Conservation (phyloP, 2,797 vertebrate species). For the Acanthis flammea region DNA sequence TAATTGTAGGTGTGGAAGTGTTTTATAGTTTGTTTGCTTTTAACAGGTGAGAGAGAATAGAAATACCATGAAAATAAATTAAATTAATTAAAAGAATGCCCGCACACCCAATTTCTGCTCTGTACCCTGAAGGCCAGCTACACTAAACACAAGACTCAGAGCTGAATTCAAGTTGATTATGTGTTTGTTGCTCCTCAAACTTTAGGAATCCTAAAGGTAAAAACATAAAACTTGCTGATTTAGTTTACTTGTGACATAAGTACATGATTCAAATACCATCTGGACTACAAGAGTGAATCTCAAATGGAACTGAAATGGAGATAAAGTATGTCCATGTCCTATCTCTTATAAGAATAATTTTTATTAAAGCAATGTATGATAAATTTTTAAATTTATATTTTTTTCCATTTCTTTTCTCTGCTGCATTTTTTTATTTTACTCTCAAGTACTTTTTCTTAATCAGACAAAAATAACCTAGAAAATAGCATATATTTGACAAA, state of each 20-base stretch:
- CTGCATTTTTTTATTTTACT: not conserved
- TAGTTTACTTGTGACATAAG: constrained; percentile 45
- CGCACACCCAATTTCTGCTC: not conserved
- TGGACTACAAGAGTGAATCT: constrained; percentile 12
- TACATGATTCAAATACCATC: constrained; percentile 43
- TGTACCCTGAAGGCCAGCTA: constrained; percentile 24
- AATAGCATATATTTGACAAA: not conserved
- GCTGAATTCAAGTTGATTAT: constrained; percentile 56
- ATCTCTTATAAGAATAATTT: not conserved
- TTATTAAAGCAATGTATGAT: not conserved
- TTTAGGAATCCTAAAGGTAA: constrained; percentile 54
- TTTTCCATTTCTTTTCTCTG: not conserved
- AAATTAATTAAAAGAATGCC: not conserved
- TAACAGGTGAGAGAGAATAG: not conserved
- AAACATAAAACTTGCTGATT: constrained; percentile 52
- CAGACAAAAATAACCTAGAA: not conserved
- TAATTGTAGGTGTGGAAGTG: not conserved
- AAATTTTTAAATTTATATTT: not conserved
- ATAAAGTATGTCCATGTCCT: not conserved
- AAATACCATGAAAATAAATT: not conserved
- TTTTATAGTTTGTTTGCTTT: not conserved
- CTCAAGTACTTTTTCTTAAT: not conserved
- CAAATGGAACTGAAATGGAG: not conserved
- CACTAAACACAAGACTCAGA: constrained; percentile 47
- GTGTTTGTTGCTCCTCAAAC: constrained; percentile 33